Evolutionary conservation across 30 jellyfish, hydroid and myxozoan genomes (phyloP), one percentile per base, ranked within the genome.

Genomic region (Rhopilema esculentum): DNA sequence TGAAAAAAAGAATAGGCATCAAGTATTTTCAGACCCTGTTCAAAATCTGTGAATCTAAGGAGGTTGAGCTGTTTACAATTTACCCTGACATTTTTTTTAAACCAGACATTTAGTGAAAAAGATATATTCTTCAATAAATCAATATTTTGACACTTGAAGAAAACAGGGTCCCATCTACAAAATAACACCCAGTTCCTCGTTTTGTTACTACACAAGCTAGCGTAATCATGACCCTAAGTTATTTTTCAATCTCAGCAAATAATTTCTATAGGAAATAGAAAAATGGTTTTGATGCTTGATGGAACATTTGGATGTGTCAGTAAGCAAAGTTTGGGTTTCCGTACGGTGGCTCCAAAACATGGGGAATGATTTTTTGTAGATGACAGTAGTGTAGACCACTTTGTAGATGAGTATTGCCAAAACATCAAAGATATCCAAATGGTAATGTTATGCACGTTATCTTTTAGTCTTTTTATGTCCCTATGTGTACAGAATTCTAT

Each of bases 241-340:
- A n/a, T n/a, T n/a, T n/a, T n/a, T n/a, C n/a, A n/a, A n/a, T n/a
- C n/a, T n/a, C n/a, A n/a, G n/a, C n/a, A n/a, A n/a, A n/a, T n/a
- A n/a, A 17, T 65, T 0, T 65, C 4, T 6, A 65, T 27, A 65
- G 75, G 75, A 21, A 65, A 65, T 21, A 27, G 75, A 21, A 17
- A 65, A 17, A 20, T 78, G 16, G 88, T 78, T 27, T 61, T 78
- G 50, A 32, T 66, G 68, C 18, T 78, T 49, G 89, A 78, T 78
- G 89, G 75, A 50, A 33, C 68, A 32, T 78, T 78, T 78, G 53
- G 89, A 19, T 66, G 66, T 78, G 89, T 78, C 48, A 78, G 89
- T 48, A 78, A 78, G 85, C 50, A 27, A 2, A 32, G 49, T 27
- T 78, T 85, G 16, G 89, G 89, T 24, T 48, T 4, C 25, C 49